A percentile compares a stretch with the other conserved stretches of the same genome.
Conservation (phyloP, 2,888 invertebrate genomes). For the Odontocolon sp. region DNA sequence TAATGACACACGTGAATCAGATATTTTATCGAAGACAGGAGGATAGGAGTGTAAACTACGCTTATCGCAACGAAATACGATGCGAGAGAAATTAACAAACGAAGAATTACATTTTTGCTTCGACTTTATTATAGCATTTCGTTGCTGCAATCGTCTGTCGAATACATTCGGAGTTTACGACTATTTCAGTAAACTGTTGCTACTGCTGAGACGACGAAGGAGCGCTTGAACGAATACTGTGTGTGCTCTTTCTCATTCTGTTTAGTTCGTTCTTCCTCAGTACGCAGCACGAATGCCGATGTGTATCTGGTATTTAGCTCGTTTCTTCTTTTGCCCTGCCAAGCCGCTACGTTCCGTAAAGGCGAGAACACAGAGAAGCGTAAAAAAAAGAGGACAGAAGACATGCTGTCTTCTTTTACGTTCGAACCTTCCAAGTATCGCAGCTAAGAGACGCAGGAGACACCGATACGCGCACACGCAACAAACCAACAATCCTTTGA, state of each 20-base stretch:
- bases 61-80: no score
- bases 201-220: not conserved
- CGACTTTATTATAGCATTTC: no score
- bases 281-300: slow-evolving; percentile 42
- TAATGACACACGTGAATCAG: not conserved
- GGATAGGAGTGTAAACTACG: not conserved
- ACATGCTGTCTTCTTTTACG: slow-evolving; percentile 35
- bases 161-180: slow-evolving; percentile 3
- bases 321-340: slow-evolving; percentile 32
- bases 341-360: slow-evolving; percentile 15
- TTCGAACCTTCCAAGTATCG: slow-evolving; percentile 50
- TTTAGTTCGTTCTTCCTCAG: slow-evolving; percentile 21
- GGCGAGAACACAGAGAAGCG: slow-evolving; percentile 6
- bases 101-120: no score
- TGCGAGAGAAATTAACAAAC: no score
- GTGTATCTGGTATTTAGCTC: slow-evolving; percentile 47
- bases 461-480: slow-evolving; percentile 52
- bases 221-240: slow-evolving; percentile 15
- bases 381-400: slow-evolving; percentile 22
- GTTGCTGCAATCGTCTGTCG: no score
- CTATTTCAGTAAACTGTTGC: slow-evolving; percentile 15
- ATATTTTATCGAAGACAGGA: not conserved
- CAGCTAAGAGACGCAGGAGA: slow-evolving; percentile 57
- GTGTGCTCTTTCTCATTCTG: slow-evolving; percentile 11
- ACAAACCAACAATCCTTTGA: slow-evolving; percentile 21